Percentiles rank a stretch among this genome's conserved stretches.
Evolutionary conservation across 53 echinoderm and acorn worm genomes (phyloP).

Genomic region (Stichopus horrens): DNA sequence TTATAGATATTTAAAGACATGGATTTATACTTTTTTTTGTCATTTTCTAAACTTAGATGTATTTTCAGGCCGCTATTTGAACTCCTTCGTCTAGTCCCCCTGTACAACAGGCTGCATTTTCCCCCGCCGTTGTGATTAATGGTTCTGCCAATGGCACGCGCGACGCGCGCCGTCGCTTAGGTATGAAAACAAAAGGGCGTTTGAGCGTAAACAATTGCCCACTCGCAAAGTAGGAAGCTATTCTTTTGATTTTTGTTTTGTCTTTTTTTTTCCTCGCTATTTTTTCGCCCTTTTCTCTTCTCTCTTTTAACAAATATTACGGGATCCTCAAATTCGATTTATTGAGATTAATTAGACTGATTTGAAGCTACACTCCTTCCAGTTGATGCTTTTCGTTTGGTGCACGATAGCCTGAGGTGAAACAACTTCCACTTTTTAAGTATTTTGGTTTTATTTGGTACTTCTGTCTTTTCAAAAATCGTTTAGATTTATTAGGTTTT

Average conservation of each 20-base stretch:
- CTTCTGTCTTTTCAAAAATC: background rate
- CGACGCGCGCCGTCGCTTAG: conserved; percentile 13
- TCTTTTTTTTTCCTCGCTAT: background rate
- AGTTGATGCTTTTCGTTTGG: background rate
- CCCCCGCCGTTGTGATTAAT: conserved; percentile 2
- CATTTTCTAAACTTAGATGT: no score
- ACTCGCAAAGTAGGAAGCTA: background rate
- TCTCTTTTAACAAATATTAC: background rate
- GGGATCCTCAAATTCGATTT: background rate
- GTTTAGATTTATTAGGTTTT: background rate
- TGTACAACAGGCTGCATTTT: no score
- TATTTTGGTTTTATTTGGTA: conserved; percentile 9
- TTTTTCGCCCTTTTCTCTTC: background rate
- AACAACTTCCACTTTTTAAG: conserved; percentile 5
- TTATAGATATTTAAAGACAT: background rate
- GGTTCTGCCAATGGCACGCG: background rate
- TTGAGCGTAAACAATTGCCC: conserved; percentile 28
- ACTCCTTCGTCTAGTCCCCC: no score
- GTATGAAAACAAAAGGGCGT: conserved; percentile 32
- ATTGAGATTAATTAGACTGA: background rate
- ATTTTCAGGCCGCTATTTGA: no score
- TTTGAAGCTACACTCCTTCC: background rate
- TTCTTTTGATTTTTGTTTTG: conserved; percentile 8
- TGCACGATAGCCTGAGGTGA: background rate
- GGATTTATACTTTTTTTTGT: no score